Evolutionary conservation across 1,140 invertebrate genomes (phyloP), one percentile per base, ranked within the genome.

Genomic region (Ostrea edulis): DNA sequence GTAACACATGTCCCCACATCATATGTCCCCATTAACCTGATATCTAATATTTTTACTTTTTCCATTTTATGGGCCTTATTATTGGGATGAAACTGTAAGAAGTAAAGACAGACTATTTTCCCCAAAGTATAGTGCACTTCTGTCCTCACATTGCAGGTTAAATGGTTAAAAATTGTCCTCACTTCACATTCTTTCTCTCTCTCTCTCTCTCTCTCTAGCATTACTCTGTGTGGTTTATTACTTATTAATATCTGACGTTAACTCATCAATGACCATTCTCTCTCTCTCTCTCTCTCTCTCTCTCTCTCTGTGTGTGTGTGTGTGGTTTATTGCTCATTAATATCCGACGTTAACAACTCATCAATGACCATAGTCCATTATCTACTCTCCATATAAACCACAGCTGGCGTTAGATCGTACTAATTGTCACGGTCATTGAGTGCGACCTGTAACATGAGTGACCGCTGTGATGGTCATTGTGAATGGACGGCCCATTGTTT

Each of bases 301-400:
- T 22, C 22, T 22, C 22, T 71, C 22, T 22, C 20, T 71, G 22
- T 71, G 20, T 22, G 11, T 4, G 8, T 22, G 0, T 35, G 22
- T 25, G 12, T 9, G 22, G 25, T 71, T n/a, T 0, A 22, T n/a
- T 71, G 65, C 22, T 71, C 65, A 71, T 71, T 71, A 71, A 14
- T 71, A 29, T 71, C n/a, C 25, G 65, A 71, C 65, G 29, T 71
- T 71, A 71, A 71, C 65, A 12, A 22, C 65, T 71, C 65, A 25
- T 71, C 29, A 71, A 71, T 25, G 12, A 71, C 12, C 65, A 22
- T 29, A 12, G 20, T 25, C 9, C 22, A 71, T 71, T 71, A 71
- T 29, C 20, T 71, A 4, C 65, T 71, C 5, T 58, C 55, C 55
- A 58, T 58, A 58, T 17, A 58, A 58, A 58, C 55, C 55, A 58